Evolutionary conservation across 2,888 invertebrate species (phyloP), one percentile per base, ranked within the genome.

Genomic region (Tetragonula carbonaria): DNA sequence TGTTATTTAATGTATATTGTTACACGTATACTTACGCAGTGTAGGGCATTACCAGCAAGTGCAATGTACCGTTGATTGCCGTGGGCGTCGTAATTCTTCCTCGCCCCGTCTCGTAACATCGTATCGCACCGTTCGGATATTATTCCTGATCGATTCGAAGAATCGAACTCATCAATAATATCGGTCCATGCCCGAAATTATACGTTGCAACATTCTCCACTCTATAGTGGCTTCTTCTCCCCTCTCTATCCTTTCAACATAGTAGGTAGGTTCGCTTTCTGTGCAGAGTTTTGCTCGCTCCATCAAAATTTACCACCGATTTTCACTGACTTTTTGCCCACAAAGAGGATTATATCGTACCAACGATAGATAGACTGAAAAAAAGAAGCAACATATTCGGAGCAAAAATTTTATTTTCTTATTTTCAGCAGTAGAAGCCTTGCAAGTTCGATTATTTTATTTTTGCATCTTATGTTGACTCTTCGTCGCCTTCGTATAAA

Each of bases 61-160:
- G 87, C 88, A 91, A 93, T 92, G 91, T 93, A 93, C 93, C 93
- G 93, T 93, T 93, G 88, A 90, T 90, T 90, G 93, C 92, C 91
- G 89, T 90, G 87, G 91, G 93, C 92, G 91, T 87, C 87, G 86
- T 84, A 71, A 84, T 82, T 82, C 86, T 87, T 84, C 84, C 74
- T 74, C 74, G 66, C 78, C 80, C 72, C 84, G 23, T 74, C 80
- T 67, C 87, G 53, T 62, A 59, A 28, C 67, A 59, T 50, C 23
- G 72, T 67, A 84, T 88, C 87, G 86, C 86, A 81, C 78, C 80
- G 74, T 82, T 65, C 55, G 74, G 76, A 87, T 82, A 89, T 89
- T 86, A 88, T 88, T 85, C 84, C 68, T 68, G 84, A 89, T 86
- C 86, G 87, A 89, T 87, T 89, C 89, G 77, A 83, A 76, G 89